phyloP scores from a whole-genome alignment of 2,888 invertebrate species.

The Hirtodrosophila histrioides region DNA sequence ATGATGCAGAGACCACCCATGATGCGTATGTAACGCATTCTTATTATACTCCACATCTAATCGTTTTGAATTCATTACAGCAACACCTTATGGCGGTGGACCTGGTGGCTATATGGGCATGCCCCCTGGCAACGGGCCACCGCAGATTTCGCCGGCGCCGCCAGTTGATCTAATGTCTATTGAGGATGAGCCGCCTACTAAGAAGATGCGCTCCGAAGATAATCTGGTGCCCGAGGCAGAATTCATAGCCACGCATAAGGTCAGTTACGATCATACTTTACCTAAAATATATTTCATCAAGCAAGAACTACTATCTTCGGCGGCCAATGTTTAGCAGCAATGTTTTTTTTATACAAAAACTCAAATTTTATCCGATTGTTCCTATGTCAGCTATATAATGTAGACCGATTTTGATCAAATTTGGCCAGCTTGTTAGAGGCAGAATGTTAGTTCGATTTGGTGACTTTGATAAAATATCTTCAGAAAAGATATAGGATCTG shows the following conservation, averaged over 20 bases:
- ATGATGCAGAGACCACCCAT: constrained; percentile 85
- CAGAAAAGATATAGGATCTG: too few relatives aligned
- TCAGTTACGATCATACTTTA: not conserved
- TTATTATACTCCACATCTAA: not conserved
- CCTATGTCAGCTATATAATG: too few relatives aligned
- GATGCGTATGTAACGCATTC: constrained; percentile 80
- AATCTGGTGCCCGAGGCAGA: constrained; percentile 94
- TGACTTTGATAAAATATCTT: too few relatives aligned
- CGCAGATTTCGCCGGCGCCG: constrained; percentile 84
- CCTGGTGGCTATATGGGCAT: constrained; percentile 84
- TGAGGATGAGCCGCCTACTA: constrained; percentile 94
- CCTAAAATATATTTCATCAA: too few relatives aligned
- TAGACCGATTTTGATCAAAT: too few relatives aligned
- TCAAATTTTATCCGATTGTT: too few relatives aligned
- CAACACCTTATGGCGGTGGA: constrained; percentile 83
- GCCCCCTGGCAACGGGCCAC: constrained; percentile 77
- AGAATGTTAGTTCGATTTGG: too few relatives aligned
- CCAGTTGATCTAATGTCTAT: constrained; percentile 86
- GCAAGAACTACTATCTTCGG: too few relatives aligned
- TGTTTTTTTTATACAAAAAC: too few relatives aligned
- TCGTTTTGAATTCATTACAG: constrained; percentile 55
- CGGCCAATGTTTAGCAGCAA: too few relatives aligned
- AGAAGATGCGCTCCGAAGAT: constrained; percentile 96
- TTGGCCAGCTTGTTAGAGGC: too few relatives aligned
- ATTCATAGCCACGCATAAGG: constrained; percentile 89